These are phyloP conservation scores for Hoplias malabaricus DNA, from an alignment of 2,113 vertebrate genomes.

Conservation along the genomic window DNA sequence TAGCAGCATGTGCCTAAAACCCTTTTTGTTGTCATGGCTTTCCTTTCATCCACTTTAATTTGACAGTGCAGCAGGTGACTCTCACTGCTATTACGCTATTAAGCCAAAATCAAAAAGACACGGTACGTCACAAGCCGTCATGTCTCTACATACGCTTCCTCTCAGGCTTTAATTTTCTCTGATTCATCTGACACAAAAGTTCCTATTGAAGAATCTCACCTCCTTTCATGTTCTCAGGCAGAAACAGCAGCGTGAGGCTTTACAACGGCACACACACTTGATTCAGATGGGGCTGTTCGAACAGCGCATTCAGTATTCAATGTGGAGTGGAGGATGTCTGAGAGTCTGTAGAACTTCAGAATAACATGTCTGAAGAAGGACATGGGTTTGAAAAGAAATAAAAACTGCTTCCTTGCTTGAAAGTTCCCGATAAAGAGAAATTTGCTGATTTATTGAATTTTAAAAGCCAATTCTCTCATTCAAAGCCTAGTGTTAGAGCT, in stretches of 20 bases:
- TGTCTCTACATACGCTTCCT: neutral
- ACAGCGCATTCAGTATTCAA: no score
- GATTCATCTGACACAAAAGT: neutral
- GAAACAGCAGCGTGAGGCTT: neutral
- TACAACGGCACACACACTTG: neutral
- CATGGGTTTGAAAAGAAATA: no score
- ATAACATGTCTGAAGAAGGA: no score
- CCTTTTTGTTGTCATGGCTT: neutral
- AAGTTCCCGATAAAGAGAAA: no score
- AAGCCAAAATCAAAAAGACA: conserved; percentile 16
- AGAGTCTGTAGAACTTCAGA: no score
- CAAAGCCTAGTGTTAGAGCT: no score
- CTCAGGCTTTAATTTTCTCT: neutral
- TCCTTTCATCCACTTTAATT: conserved; percentile 14
- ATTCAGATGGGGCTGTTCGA: neutral
- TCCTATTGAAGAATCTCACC: neutral
- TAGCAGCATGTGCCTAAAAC: neutral
- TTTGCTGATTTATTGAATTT: no score
- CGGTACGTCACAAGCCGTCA: neutral
- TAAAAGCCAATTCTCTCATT: no score
- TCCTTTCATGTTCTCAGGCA: neutral
- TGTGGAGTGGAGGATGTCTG: no score
- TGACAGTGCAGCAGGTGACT: conserved; percentile 4
- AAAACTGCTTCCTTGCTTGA: no score
- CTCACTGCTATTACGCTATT: neutral